These are phyloP conservation scores for Rhagophthalmus giganteus DNA, from an alignment of 2,888 invertebrate genomes.

Conservation along the genomic window DNA sequence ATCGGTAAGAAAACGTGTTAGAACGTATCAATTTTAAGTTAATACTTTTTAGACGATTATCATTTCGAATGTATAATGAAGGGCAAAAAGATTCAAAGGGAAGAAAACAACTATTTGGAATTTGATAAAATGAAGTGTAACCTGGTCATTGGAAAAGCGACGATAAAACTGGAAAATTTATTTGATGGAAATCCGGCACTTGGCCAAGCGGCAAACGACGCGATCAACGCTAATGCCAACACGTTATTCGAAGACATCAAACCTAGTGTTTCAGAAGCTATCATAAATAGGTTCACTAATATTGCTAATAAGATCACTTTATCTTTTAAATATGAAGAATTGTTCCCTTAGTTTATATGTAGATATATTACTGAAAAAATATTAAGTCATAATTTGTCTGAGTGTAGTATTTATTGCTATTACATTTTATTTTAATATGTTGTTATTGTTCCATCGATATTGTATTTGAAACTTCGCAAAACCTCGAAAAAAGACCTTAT, in stretches of 20 bases:
- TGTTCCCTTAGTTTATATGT: conserved; percentile 56
- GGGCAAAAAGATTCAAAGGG: conserved; percentile 60
- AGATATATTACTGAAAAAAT: neutral
- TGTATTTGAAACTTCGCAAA: no score
- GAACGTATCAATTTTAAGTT: neutral
- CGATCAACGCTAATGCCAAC: conserved; percentile 67
- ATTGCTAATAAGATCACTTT: conserved; percentile 70
- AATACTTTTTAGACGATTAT: conserved; percentile 62
- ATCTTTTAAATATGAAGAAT: conserved; percentile 68
- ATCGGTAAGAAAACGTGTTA: conserved; percentile 60
- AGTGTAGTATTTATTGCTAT: no score
- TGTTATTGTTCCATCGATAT: no score
- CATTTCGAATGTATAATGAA: conserved; percentile 66
- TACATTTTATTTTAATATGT: no score
- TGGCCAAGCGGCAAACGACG: conserved; percentile 66
- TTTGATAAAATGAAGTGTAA: conserved; percentile 66
- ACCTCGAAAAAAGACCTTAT: no score
- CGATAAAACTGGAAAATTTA: conserved; percentile 65
- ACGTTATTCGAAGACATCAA: conserved; percentile 66
- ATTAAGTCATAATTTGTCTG: no score
- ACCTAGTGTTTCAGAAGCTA: conserved; percentile 64
- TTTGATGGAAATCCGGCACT: conserved; percentile 68
- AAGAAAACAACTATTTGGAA: conserved; percentile 62
- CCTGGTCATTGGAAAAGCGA: conserved; percentile 62
- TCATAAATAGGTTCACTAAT: conserved; percentile 66